Evolutionary conservation across 2,113 vertebrate species (phyloP), one percentile per base, ranked within the genome.

Genomic region (Turdus rufiventris): DNA sequence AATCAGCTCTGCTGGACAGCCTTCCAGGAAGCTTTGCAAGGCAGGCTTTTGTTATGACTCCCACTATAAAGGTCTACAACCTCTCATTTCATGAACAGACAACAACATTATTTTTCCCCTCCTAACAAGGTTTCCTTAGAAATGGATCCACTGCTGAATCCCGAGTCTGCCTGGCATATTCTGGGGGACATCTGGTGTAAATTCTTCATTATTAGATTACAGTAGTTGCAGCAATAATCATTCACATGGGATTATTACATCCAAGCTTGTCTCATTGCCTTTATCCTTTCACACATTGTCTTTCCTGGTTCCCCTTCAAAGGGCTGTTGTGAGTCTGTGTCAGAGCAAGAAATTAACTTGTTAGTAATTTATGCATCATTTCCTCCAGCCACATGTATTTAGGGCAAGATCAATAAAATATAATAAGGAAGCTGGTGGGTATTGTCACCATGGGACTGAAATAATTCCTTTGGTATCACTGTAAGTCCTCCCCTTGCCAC

Each of bases 151-250:
- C 73, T 75, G 75, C 79, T 90, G 82, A 96, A 95, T 96, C 90
- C 40, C 0, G 5, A 81, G 53, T 38, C 92, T 96, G 96, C 92
- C 90, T 90, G 83, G 92, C 95, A 86, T 96, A 81, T 96, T 94
- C 85, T 0, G 8, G 85, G 82, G 83, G 94, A 97, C 96, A 96
- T 96, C 95, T 97, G 96, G 96, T 21, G 13, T 65, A 94, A 96
- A 96, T 93, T 94, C 94, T 91, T 91, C 82, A 81, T 97, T 96
- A 97, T 97, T 96, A 96, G 94, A 96, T 96, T 96, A 96, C 94
- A 94, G 93, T 93, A 95, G 93, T 96, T 96, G 93, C 93, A 93
- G 93, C 93, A 94, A 96, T 95, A 93, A 96, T 95, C 93, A 94
- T 92, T 96, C 94, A 96, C 93, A 67, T 93, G 88, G 93, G 94